Evolutionary conservation across 2,888 invertebrate genomes (phyloP), one percentile per base, ranked within the genome.

Genomic region (Limnephilus auricula): DNA sequence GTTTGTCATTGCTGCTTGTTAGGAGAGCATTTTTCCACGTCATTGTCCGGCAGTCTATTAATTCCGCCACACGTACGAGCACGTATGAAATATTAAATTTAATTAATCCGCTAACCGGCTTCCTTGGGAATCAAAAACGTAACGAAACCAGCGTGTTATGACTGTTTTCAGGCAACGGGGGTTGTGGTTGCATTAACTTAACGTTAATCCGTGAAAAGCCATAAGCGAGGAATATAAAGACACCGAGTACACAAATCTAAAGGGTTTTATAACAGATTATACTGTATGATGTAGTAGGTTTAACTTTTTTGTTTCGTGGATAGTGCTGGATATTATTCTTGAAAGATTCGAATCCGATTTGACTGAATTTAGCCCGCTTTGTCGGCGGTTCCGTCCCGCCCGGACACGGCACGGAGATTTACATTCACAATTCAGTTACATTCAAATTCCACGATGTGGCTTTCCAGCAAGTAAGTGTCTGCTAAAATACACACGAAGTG

Each of bases 131-230:
- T 85, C 85, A 85, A 85, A 85, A 40, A 40, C 85, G 40, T 85
- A 40, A 40, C 85, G 40, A 85, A 85, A 85, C 85, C 85, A 85
- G 30, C 40, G 45, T 85, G 85, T 85, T 85, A 85, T 85, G 85
- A 85, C 37, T 40, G 30, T 40, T 85, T 85, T 85, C 82, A n/a
- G 85, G 40, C 40, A 40, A 30, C 40, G 10, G 85, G 85, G 85
- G 40, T 40, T 85, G 85, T 85, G 85, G 85, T 85, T 85, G 85
- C 13, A 85, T 85, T 85, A 85, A 85, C 85, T 85, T 85, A 84
- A 84, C 84, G 37, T 34, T 84, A 85, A 45, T 85, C 85, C 40
- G 12, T 30, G 34, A 30, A 85, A 45, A 85, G 40, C 45, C 40
- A 13, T 40, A 10, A 37, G 40, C 25, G 12, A n/a, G 40, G 25